Base-by-base conservation (phyloP, 2,113 vertebrate genomes). In the Tragelaphus imberbis region DNA sequence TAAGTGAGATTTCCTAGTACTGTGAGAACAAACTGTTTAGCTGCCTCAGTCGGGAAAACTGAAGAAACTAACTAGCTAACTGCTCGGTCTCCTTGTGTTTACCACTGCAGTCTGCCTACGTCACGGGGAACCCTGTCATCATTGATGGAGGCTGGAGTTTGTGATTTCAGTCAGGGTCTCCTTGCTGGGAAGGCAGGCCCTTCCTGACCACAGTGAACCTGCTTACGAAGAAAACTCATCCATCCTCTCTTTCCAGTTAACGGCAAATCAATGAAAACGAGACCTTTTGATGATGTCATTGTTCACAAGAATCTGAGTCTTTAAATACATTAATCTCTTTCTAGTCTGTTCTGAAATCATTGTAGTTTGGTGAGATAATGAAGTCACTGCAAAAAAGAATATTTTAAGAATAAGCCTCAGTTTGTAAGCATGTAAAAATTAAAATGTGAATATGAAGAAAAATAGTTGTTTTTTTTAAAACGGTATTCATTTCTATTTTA, bases 61-160 rank as follows among this genome's bases (percentile, higher is more conserved):
- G 61, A 75, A 86, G 82, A 75, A 88, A 47, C 33, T 23, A 87
- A 12, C 33, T 17, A 9, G 47, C 36, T 96, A 87, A 93, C 68
- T 44, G 33, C 85, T 96, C 10, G 65, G 14, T 91, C 23, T 95
- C 79, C 30, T 11, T 91, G 27, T 93, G 80, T 94, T 87, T 98
- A 6, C 98, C 25, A 88, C 97, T 98, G 91, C 98, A 99, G 99
- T 99, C 99, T 40, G 99, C 99, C 91, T 99, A 99, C 6, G 80
- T 99, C 89, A 99, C 99, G 1, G 99, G 99, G 27, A 99, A 99
- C 6, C 99, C 99, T 94, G 98, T 99, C 15, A 98, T 99, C 98
- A 99, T 99, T 25, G 99, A 99, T 96, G 99, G 99, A 98, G 99
- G 99, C 94, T 99, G 99, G 99, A 99, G 99, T 82, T 98, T 99